Conservation (phyloP, 2,888 invertebrate genomes). For the Nebria salina region DNA sequence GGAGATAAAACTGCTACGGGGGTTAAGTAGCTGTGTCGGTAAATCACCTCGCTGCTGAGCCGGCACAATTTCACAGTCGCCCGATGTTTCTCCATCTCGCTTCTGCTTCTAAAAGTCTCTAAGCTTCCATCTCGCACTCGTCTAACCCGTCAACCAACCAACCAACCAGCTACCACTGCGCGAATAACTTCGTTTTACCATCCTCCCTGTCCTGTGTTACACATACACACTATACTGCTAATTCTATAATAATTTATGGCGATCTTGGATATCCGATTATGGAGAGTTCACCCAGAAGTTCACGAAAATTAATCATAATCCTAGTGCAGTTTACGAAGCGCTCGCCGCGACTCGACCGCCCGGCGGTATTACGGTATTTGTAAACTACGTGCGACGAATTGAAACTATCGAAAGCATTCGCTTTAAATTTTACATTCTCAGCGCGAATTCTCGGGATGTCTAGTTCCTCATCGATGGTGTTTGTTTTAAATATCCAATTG, state of each 20-base stretch:
- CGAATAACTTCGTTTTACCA: neutral
- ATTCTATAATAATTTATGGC: conserved; percentile 46
- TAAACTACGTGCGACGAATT: conserved; percentile 44
- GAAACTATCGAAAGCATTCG: conserved; percentile 34
- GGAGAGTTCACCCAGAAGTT: conserved; percentile 36
- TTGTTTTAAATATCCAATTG: neutral
- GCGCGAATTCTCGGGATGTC: conserved; percentile 1
- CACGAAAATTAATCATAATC: conserved; percentile 46
- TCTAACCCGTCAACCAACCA: conserved; percentile 16
- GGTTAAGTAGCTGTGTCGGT: conserved; percentile 45
- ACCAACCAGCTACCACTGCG: conserved; percentile 13
- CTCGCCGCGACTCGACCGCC: neutral
- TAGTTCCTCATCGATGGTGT: conserved; percentile 14
- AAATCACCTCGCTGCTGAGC: conserved; percentile 43
- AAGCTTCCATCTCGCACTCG: conserved; percentile 13
- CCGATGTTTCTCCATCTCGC: neutral
- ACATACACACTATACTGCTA: conserved; percentile 9
- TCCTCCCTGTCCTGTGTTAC: conserved; percentile 4
- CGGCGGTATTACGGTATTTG: conserved; percentile 33
- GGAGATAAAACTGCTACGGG: conserved; percentile 45
- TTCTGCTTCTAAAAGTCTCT: neutral
- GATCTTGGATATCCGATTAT: conserved; percentile 41
- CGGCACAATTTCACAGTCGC: conserved; percentile 37
- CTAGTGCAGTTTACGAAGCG: conserved; percentile 26
- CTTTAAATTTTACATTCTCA: conserved; percentile 26